Evolutionary conservation across 2,113 vertebrate species (phyloP), one percentile per base, ranked within the genome.

Genomic region (Mus musculus): DNA sequence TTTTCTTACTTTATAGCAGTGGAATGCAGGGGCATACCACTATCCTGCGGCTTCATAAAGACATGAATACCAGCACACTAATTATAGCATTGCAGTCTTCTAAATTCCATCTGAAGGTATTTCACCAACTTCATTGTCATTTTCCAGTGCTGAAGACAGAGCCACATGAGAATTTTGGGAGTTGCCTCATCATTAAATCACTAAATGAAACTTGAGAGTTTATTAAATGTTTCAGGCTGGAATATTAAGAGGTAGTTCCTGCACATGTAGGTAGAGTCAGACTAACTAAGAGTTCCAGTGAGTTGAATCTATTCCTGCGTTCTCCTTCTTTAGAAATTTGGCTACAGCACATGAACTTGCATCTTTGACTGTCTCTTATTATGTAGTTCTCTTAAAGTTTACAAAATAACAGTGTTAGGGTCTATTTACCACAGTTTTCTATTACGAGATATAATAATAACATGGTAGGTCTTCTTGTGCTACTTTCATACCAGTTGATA

Each of bases 111-210:
- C 24, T 95, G 59, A 95, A 61, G 88, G 3, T 16, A 94, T 95
- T 98, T 97, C 90, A 42, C 80, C 59, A 90, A 10, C 82, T 94
- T 98, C 97, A 56, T 22, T 92, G 95, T 56, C 30, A 49, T 90
- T 26, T 92, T 95, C 30, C 42, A 96, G 42, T 88, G 1, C 6
- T 89, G 90, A 96, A 77, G n/a, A 75, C 87, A 97, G 67, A 0
- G 3, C 39, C 42, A 7, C 28, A 94, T 46, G 36, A 69, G 17
- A 9, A 73, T 96, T 85, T 88, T 97, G 20, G 95, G 89, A 97
- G 95, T 95, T 96, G 0, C 59, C 0, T 96, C 56, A 33, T 30
- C 85, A 94, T 88, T 46, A 96, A 97, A 54, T 28, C 14, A 65
- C 94, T 52, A 39, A 67, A 56, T 20, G 87, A 96, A 93, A 42